These are phyloP conservation scores for Synchiropus splendidus DNA, from an alignment of 2,113 vertebrate species.

Conservation along the genomic window DNA sequence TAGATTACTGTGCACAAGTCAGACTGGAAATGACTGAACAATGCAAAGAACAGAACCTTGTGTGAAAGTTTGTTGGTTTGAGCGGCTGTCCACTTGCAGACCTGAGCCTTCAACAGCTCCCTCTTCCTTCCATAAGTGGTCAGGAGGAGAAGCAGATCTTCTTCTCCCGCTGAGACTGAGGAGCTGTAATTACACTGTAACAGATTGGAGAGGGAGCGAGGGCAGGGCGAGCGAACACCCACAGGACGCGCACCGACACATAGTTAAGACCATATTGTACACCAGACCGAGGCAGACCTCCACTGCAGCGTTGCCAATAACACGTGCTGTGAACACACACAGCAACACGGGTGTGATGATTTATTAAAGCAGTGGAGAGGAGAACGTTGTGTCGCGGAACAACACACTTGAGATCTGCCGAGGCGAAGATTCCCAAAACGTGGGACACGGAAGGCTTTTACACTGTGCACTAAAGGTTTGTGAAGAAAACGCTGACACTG, in stretches of 20 bases:
- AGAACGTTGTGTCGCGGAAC: conserved; percentile 1
- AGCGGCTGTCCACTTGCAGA: no score
- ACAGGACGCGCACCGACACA: conserved; percentile 17
- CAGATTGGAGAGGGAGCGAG: conserved; percentile 21
- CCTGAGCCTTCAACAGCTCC: background rate
- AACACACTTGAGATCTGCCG: no score
- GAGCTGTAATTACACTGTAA: conserved; percentile 31
- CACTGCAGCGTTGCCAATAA: background rate
- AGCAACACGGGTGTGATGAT: conserved; percentile 33
- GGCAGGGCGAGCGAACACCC: conserved; percentile 5
- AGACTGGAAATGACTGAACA: no score
- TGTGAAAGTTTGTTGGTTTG: no score
- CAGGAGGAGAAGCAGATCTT: conserved; percentile 9
- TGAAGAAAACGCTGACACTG: no score
- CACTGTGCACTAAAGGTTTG: no score
- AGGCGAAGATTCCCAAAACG: no score
- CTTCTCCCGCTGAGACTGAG: conserved; percentile 16
- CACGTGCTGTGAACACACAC: conserved; percentile 9
- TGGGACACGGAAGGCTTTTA: no score
- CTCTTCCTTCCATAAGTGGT: conserved; percentile 21
- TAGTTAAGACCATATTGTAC: conserved; percentile 8
- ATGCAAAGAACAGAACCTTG: no score
- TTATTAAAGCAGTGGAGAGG: conserved; percentile 34
- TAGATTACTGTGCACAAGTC: no score
- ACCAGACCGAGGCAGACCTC: background rate